phyloP scores from a whole-genome alignment of 2,797 vertebrate species.

The Sebastes aleutianus region DNA sequence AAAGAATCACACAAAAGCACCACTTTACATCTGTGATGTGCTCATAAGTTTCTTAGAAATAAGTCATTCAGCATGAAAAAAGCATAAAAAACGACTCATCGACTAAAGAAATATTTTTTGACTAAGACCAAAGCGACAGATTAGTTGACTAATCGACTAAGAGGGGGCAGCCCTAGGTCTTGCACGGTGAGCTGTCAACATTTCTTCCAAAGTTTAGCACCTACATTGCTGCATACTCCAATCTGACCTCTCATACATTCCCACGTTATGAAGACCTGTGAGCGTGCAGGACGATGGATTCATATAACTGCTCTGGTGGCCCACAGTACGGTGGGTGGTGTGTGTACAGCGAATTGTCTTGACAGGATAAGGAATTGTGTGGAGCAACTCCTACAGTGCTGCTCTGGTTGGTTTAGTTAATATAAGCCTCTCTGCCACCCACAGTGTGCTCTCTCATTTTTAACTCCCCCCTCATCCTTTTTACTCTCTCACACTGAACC shows the following conservation, averaged over 20 bases:
- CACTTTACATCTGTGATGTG: too few species aligned
- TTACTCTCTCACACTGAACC: constrained; percentile 18
- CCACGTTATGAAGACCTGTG: neutral
- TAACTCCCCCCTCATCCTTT: constrained; percentile 40
- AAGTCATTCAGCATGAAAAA: too few species aligned
- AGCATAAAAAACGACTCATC: too few species aligned
- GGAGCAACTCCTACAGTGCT: constrained; percentile 63
- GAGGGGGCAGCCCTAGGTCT: too few species aligned
- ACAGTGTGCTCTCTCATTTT: constrained; percentile 57
- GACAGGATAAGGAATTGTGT: constrained; percentile 62
- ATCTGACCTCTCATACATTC: neutral
- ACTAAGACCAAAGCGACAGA: too few species aligned
- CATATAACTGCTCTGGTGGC: constrained; percentile 18
- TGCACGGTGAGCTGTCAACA: neutral
- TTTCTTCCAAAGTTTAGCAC: neutral
- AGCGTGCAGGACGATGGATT: constrained; percentile 42
- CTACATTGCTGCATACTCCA: neutral
- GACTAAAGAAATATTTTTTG: too few species aligned
- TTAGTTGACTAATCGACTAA: too few species aligned
- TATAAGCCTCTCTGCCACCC: constrained; percentile 66
- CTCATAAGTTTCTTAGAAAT: too few species aligned
- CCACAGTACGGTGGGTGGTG: constrained; percentile 46
- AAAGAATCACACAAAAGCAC: too few species aligned
- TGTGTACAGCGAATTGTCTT: constrained; percentile 48
- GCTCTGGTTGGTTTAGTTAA: constrained; percentile 58